A percentile compares a stretch with the other conserved stretches of the same genome.
phyloP scores from a whole-genome alignment of 2,113 vertebrate genomes.

The Gopherus evgoodei region DNA sequence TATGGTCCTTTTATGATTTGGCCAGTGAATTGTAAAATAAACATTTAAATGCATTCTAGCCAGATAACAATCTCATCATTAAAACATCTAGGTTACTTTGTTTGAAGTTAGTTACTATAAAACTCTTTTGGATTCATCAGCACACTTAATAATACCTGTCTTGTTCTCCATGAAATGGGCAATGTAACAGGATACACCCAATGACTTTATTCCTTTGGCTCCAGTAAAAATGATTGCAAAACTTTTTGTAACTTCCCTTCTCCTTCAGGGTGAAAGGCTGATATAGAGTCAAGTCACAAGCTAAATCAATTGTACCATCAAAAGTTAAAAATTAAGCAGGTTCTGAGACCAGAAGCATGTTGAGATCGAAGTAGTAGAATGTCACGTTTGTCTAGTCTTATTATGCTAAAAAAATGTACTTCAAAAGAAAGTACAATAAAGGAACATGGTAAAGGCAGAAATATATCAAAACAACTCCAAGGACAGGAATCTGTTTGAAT shows the following conservation, averaged over 20 bases:
- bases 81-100: conserved; percentile 29
- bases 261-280: background rate
- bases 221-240: background rate
- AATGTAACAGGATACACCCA: accelerated
- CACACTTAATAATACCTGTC: background rate
- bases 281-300: background rate
- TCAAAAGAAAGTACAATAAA: conserved; percentile 41
- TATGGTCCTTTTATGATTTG: conserved; percentile 54
- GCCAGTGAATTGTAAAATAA: conserved; percentile 67
- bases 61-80: conserved; percentile 68
- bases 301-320: conserved; percentile 12
- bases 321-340: conserved; percentile 36
- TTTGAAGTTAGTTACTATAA: conserved; percentile 32
- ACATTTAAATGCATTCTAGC: conserved; percentile 70
- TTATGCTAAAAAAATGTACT: conserved; percentile 8
- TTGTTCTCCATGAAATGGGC: background rate
- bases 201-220: background rate
- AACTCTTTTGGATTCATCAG: conserved; percentile 24
- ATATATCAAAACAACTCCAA: conserved; percentile 67
- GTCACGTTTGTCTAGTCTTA: background rate
- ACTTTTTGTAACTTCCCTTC: background rate
- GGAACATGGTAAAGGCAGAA: conserved; percentile 55
- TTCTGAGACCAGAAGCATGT: background rate
- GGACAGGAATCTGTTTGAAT: conserved; percentile 56
- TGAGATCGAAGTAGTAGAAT: conserved; percentile 1